Percentiles rank a stretch among this genome's conserved stretches.
These are phyloP conservation scores for Leucania comma DNA, from an alignment of 2,888 invertebrate species.

Conservation along the genomic window DNA sequence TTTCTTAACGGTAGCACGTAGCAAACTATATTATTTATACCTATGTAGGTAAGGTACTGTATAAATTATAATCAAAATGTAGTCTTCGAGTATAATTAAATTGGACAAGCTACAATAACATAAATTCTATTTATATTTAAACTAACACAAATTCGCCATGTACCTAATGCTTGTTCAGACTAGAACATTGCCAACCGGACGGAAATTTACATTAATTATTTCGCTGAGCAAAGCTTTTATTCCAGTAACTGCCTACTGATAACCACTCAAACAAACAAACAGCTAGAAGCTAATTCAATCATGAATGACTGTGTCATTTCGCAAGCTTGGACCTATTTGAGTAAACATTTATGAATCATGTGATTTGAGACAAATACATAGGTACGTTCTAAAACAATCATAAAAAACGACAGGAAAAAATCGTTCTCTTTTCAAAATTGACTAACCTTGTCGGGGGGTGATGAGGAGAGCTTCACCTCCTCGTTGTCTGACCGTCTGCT, in stretches of 20 bases:
- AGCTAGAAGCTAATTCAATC: background rate
- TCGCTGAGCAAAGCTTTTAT: conserved; percentile 42
- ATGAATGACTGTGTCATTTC: conserved; percentile 27
- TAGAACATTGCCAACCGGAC: conserved; percentile 7
- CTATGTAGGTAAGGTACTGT: too few relatives aligned
- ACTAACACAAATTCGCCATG: conserved; percentile 36
- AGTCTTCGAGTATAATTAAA: conserved; percentile 14
- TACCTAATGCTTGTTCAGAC: background rate
- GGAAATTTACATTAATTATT: conserved; percentile 37
- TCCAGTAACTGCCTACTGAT: background rate
- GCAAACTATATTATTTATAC: too few relatives aligned
- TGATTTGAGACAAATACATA: background rate
- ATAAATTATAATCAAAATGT: background rate
- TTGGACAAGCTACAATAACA: conserved; percentile 2
- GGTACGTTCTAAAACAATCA: background rate
- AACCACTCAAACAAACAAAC: conserved; percentile 24
- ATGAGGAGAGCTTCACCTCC: conserved; percentile 67
- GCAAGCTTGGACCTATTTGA: conserved; percentile 41
- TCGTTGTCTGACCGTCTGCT: conserved; percentile 57
- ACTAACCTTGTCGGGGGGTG: conserved; percentile 75
- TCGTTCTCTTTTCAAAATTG: background rate
- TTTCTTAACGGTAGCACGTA: background rate
- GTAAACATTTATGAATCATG: conserved; percentile 4
- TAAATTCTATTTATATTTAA: conserved; percentile 15
- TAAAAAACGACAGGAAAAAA: background rate